phyloP scores from a whole-genome alignment of 2,888 invertebrate genomes.

The Hirtodrosophila cameraria region DNA sequence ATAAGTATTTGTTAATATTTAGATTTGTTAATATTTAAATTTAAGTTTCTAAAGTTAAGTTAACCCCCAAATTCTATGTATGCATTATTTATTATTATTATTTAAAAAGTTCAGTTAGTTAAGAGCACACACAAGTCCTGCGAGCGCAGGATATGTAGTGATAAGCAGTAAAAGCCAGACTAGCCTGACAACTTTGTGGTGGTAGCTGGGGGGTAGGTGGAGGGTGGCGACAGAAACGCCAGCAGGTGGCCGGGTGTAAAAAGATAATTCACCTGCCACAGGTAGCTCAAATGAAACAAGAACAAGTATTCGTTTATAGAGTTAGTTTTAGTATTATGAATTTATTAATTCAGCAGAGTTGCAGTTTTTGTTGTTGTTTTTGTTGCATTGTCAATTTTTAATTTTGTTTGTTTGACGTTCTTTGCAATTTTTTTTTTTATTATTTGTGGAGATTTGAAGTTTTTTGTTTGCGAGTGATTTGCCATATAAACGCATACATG shows the following conservation, averaged over 20 bases:
- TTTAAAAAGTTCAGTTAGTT: too few relatives aligned
- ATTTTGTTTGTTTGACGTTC: slow-evolving; percentile 3
- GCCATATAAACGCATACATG: slow-evolving; percentile 42
- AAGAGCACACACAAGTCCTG: too few relatives aligned
- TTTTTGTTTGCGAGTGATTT: slow-evolving; percentile 57
- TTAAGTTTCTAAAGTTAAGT: too few relatives aligned
- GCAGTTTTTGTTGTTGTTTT: background rate
- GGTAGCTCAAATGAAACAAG: slow-evolving; percentile 8
- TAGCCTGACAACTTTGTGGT: background rate
- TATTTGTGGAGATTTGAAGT: slow-evolving; percentile 16
- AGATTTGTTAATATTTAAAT: too few relatives aligned
- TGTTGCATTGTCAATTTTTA: slow-evolving; percentile 11
- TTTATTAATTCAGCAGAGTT: background rate
- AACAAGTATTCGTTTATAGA: slow-evolving; percentile 1
- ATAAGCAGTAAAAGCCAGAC: background rate
- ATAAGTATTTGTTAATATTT: too few relatives aligned
- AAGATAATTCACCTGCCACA: slow-evolving; percentile 39
- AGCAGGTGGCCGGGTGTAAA: slow-evolving; percentile 30
- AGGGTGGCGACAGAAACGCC: slow-evolving; percentile 4
- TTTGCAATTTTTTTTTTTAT: slow-evolving; percentile 28
- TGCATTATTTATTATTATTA: too few relatives aligned
- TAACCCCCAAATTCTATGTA: too few relatives aligned
- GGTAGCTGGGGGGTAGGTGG: too few relatives aligned
- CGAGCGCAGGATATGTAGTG: too few relatives aligned
- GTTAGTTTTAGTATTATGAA: slow-evolving; percentile 6